These are phyloP conservation scores for Globodera rostochiensis DNA, from an alignment of 1,140 invertebrate species.

Conservation along the genomic window DNA sequence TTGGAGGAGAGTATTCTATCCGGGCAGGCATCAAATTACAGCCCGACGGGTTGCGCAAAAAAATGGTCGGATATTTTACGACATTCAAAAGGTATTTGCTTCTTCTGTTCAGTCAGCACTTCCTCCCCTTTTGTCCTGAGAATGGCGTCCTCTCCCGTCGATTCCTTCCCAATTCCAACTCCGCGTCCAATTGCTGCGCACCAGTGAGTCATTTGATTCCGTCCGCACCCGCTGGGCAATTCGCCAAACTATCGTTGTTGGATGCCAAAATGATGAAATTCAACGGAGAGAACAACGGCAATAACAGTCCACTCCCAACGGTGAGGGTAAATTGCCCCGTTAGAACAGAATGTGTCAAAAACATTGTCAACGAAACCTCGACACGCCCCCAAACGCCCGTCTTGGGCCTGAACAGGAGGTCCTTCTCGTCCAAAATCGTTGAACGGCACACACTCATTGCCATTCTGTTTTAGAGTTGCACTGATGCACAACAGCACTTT, in stretches of 20 bases:
- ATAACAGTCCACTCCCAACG: too few species aligned
- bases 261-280: too few species aligned
- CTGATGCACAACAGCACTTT: background rate
- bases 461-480: background rate
- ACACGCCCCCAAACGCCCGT: background rate
- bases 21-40: constrained; percentile 32
- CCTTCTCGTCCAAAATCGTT: background rate
- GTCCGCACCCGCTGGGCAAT: too few species aligned
- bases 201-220: too few species aligned
- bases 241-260: too few species aligned
- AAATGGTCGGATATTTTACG: constrained; percentile 12
- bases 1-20: constrained; percentile 51
- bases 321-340: background rate
- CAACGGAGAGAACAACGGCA: too few species aligned
- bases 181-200: too few species aligned
- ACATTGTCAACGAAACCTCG: background rate
- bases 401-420: background rate
- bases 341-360: background rate
- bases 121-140: background rate
- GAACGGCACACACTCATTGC: background rate
- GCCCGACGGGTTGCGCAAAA: constrained; percentile 6
- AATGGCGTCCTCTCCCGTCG: background rate
- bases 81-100: background rate
- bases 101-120: constrained; percentile 20
- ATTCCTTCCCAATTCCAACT: background rate